Conservation (phyloP, 1,140 invertebrate genomes). For the Brevipalpus yothersi region DNA sequence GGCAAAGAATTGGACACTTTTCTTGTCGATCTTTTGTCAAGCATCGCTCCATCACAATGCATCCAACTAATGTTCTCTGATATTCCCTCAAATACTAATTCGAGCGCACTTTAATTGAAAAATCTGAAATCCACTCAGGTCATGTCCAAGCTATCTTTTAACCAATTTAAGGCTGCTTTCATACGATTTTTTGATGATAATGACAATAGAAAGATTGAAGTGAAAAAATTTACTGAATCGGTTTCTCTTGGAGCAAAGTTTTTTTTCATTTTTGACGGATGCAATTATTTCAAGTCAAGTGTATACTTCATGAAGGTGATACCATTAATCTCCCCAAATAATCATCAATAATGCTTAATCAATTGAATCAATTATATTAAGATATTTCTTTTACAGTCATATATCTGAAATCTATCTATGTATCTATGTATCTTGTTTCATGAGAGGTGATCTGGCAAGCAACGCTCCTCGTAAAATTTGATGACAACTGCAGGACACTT, state of each 20-base stretch:
- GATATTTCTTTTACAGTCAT: no score
- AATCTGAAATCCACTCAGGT: background rate
- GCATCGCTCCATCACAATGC: background rate
- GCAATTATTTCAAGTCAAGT: background rate
- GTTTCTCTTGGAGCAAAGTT: background rate
- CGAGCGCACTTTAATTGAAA: no score
- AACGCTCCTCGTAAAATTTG: slow-evolving; percentile 76
- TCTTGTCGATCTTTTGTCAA: background rate
- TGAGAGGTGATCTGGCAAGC: slow-evolving; percentile 9
- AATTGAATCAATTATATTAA: no score
- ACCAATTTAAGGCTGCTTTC: background rate
- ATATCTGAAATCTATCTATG: no score
- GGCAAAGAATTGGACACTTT: background rate
- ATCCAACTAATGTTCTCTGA: background rate
- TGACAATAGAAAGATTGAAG: background rate
- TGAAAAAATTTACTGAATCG: background rate
- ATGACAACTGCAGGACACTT: slow-evolving; percentile 86
- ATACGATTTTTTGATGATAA: background rate
- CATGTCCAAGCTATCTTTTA: background rate
- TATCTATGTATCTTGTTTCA: no score
- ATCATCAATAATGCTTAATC: no score
- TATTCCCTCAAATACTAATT: no score
- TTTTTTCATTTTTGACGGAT: background rate
- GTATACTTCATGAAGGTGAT: background rate
- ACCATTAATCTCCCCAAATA: background rate